These are phyloP conservation scores for Apodemus sylvaticus DNA, from an alignment of 2,113 vertebrate species.

Conservation along the genomic window DNA sequence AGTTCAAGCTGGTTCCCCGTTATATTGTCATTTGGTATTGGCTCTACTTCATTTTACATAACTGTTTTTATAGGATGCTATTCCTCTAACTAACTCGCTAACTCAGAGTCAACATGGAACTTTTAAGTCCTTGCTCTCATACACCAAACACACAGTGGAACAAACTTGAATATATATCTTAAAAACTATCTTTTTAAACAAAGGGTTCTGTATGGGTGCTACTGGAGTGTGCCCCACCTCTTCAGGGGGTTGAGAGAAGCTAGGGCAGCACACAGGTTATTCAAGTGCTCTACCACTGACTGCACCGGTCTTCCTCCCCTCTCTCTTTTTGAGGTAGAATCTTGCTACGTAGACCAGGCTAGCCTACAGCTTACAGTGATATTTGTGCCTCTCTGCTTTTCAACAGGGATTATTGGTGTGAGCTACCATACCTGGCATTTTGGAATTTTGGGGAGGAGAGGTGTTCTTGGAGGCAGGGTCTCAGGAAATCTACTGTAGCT, in stretches of 20 bases:
- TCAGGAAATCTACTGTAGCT: not conserved
- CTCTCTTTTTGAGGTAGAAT: not conserved
- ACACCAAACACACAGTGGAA: not conserved
- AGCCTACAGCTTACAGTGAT: not conserved
- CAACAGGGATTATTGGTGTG: not conserved
- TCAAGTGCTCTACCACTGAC: not conserved
- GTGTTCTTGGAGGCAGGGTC: not conserved
- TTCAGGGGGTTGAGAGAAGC: not conserved
- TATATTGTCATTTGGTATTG: not conserved
- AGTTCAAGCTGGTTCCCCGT: not conserved
- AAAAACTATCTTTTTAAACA: constrained; percentile 28
- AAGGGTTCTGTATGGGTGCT: not conserved
- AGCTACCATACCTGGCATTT: not conserved
- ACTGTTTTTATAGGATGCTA: not conserved
- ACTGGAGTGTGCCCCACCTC: not conserved
- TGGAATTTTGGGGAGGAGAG: not conserved
- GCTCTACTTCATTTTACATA: not conserved
- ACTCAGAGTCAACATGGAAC: not conserved
- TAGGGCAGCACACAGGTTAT: not conserved
- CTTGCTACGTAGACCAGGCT: not conserved
- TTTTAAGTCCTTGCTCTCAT: not conserved
- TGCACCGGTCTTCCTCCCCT: not conserved
- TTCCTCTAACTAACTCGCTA: not conserved
- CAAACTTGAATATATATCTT: not conserved
- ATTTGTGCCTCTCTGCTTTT: not conserved